phyloP scores from a whole-genome alignment of 2,797 vertebrate species.

The Neoniphon sammara region DNA sequence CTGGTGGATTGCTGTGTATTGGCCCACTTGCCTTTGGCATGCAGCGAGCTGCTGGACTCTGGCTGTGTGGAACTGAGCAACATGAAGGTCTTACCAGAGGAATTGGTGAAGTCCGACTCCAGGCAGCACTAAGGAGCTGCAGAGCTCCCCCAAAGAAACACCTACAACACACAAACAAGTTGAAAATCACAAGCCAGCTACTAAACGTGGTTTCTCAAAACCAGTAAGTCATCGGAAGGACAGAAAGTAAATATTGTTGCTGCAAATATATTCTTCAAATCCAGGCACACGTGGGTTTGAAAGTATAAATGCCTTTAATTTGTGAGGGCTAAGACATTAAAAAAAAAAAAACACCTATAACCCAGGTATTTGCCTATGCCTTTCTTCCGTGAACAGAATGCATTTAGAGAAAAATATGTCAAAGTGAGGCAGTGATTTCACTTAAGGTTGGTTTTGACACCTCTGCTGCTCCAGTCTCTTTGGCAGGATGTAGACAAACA shows the following conservation, averaged over 20 bases:
- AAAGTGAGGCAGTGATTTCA: not conserved
- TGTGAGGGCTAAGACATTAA: not conserved
- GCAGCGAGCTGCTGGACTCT: conserved; percentile 41
- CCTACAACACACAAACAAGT: conserved; percentile 51
- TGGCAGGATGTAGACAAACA: conserved; percentile 35
- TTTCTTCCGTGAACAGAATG: not conserved
- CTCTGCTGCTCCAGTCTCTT: conserved; percentile 2
- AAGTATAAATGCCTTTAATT: conserved; percentile 11
- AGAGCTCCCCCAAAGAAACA: conserved; percentile 71
- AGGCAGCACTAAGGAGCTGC: conserved; percentile 68
- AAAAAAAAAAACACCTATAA: not conserved
- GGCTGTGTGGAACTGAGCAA: conserved; percentile 50
- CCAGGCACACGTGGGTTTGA: not conserved
- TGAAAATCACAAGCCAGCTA: conserved; percentile 21
- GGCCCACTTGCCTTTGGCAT: conserved; percentile 9
- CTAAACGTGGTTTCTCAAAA: not conserved
- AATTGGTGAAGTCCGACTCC: conserved; percentile 68
- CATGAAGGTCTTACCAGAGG: conserved; percentile 74
- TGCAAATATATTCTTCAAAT: not conserved
- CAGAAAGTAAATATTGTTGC: not conserved
- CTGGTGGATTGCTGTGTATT: conserved; percentile 20
- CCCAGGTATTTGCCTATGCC: not conserved
- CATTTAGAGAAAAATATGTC: not conserved
- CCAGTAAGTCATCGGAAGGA: not conserved
- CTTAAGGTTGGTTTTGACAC: not conserved